Evolutionary conservation across 2,797 vertebrate genomes (phyloP).

Genomic region (Echiichthys vipera): DNA sequence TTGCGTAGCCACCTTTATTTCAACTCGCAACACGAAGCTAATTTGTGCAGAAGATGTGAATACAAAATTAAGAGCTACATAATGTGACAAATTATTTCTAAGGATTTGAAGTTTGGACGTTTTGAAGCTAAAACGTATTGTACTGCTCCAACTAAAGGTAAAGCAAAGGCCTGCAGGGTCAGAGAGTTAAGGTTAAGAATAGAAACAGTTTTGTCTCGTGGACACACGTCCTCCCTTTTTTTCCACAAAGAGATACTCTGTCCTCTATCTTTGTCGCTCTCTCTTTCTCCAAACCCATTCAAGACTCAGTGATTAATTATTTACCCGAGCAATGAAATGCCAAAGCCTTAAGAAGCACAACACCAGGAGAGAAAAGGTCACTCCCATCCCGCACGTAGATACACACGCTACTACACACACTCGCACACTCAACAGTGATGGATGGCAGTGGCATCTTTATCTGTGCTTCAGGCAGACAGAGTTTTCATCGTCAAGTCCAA

Average conservation of each 20-base stretch:
- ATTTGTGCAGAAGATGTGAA: too few relatives aligned
- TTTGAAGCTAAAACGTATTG: not conserved
- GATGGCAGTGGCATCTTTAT: constrained; percentile 77
- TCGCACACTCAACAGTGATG: constrained; percentile 55
- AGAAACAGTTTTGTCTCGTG: constrained; percentile 30
- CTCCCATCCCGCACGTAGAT: constrained; percentile 52
- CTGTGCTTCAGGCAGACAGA: constrained; percentile 60
- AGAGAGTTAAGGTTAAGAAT: constrained; percentile 32
- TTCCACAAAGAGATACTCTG: constrained; percentile 55
- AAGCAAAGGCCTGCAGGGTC: constrained; percentile 16
- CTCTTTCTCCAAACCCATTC: constrained; percentile 65
- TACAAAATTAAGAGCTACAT: too few relatives aligned
- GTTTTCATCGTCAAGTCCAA: constrained; percentile 66
- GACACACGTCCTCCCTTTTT: constrained; percentile 29
- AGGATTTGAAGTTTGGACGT: too few relatives aligned
- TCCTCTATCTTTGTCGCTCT: constrained; percentile 61
- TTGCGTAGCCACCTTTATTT: too few relatives aligned
- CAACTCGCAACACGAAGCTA: too few relatives aligned
- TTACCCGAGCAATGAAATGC: constrained; percentile 84
- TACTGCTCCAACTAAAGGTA: not conserved
- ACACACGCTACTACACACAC: constrained; percentile 31
- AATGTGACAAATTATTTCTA: too few relatives aligned
- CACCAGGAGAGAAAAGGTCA: constrained; percentile 81
- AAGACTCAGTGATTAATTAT: constrained; percentile 83
- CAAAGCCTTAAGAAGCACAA: constrained; percentile 76